Base-by-base conservation (phyloP, 2,797 vertebrate genomes). In the Chromobotia macracanthus region DNA sequence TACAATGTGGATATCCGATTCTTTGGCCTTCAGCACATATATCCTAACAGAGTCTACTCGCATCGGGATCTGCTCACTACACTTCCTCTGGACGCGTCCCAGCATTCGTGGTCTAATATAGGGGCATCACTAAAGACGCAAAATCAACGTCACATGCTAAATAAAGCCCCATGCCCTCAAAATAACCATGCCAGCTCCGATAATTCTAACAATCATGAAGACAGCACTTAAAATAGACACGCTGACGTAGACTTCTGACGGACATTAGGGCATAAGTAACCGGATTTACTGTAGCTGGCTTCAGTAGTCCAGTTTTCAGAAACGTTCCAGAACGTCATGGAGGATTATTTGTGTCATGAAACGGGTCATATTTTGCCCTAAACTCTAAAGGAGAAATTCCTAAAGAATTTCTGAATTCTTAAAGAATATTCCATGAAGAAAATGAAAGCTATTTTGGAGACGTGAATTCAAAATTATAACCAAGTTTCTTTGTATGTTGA, bases 281-380 rank as follows among this genome's bases (percentile, higher is more conserved):
- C 72, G 23, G 83, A 64, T 85, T 86, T 83, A 89, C 91, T 89
- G 86, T 84, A 87, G 90, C 91, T 90, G 91, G 91, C 87, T 89
- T 89, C 85, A 86, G 79, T 85, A 82, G 79, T 87, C 88, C 82
- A 78, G 68, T 72, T 84, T 80, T 87, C 79, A 8, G 28, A 44
- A 58, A 53, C 72, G 35, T 21, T 38, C 21, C 0, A 8, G 35
- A n/a, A 5, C 16, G 6, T 41, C 38, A 8, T 55, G 31, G 41
- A 67, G 21, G 48, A 48, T 55, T 66, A 41, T 5, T 48, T 61
- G 50, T 56, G 69, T 48, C 61, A 1, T 3, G 19, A n/a, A 19
- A 56, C 8, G 1, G 19, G 53, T 38, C 60, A 63, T 10, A 31
- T 35, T 63, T 38, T 35, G 11, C 53, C 19, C 53, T 11, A 18